Percentiles rank a stretch among this genome's conserved stretches.
Evolutionary conservation across 2,888 invertebrate species (phyloP).

Genomic region (Lasioglossum lativentre): DNA sequence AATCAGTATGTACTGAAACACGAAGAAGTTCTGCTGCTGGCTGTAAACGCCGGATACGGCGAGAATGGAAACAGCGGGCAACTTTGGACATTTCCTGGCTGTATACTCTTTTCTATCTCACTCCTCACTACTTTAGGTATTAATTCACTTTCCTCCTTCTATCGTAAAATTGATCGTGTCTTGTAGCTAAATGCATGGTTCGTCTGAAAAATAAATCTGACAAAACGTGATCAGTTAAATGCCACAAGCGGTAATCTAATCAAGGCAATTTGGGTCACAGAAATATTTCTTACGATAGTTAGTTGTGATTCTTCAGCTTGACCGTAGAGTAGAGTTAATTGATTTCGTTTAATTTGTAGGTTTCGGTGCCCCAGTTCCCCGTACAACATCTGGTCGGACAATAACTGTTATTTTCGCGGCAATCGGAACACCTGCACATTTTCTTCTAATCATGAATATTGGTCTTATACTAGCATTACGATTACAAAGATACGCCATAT

Average conservation of each 20-base stretch:
- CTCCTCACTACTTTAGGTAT: constrained; percentile 89
- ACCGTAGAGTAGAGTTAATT: background rate
- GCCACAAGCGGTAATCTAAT: background rate
- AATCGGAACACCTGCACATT: constrained; percentile 89
- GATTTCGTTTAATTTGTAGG: constrained; percentile 84
- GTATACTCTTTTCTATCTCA: constrained; percentile 89
- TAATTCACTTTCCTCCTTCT: background rate
- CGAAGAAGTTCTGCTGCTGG: constrained; percentile 86
- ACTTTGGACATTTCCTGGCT: constrained; percentile 90
- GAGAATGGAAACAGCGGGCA: constrained; percentile 86
- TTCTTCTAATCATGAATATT: constrained; percentile 87
- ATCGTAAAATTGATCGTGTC: background rate
- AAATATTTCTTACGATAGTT: background rate
- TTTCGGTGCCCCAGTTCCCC: constrained; percentile 90
- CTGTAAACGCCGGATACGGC: constrained; percentile 86
- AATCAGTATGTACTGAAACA: constrained; percentile 86
- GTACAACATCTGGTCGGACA: constrained; percentile 88
- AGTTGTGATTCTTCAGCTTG: background rate
- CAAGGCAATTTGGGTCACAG: background rate
- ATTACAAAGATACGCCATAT: constrained; percentile 84
- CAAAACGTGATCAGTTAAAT: background rate
- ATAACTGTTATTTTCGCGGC: constrained; percentile 88
- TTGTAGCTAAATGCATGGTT: background rate
- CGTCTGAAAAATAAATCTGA: background rate
- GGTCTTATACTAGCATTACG: constrained; percentile 85